A percentile compares a stretch with the other conserved stretches of the same genome.
phyloP scores from a whole-genome alignment of 1,140 invertebrate species.

The Stenopsyche tienmushanensis region DNA sequence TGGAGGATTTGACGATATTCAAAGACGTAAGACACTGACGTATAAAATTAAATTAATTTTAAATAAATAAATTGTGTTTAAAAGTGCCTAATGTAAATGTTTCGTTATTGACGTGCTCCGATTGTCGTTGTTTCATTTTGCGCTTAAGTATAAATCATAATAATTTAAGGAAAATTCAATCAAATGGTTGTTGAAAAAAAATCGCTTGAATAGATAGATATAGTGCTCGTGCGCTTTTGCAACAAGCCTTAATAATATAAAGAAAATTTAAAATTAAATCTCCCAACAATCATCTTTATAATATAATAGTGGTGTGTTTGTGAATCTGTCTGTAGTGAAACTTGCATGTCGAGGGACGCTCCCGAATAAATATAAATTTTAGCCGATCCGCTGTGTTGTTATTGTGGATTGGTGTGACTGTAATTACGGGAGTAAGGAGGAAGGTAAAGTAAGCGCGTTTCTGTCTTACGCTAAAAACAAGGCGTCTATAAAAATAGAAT shows the following conservation, averaged over 20 bases:
- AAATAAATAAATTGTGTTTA: constrained; percentile 9
- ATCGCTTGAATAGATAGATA: constrained; percentile 8
- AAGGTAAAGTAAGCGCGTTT: neutral
- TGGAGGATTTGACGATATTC: too few relatives aligned
- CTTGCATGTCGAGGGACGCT: too few relatives aligned
- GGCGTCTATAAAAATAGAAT: constrained; percentile 15
- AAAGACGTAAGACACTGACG: too few relatives aligned
- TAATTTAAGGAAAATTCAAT: neutral
- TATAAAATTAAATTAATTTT: neutral
- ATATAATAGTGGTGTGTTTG: too few relatives aligned
- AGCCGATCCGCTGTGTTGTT: too few relatives aligned
- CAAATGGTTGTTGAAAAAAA: constrained; percentile 11
- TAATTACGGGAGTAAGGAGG: neutral
- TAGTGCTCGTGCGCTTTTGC: constrained; percentile 8
- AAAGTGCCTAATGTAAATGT: constrained; percentile 21
- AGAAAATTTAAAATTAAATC: neutral
- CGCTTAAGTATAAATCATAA: neutral
- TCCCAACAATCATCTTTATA: too few relatives aligned
- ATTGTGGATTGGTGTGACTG: too few relatives aligned
- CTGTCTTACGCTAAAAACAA: neutral
- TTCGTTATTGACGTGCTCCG: constrained; percentile 6
- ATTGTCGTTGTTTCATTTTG: constrained; percentile 6
- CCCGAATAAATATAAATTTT: too few relatives aligned
- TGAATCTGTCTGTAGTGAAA: too few relatives aligned
- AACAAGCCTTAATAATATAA: constrained; percentile 7